Evolutionary conservation across 2,113 vertebrate species (phyloP).

Genomic region (Ctenodactylus gundi): DNA sequence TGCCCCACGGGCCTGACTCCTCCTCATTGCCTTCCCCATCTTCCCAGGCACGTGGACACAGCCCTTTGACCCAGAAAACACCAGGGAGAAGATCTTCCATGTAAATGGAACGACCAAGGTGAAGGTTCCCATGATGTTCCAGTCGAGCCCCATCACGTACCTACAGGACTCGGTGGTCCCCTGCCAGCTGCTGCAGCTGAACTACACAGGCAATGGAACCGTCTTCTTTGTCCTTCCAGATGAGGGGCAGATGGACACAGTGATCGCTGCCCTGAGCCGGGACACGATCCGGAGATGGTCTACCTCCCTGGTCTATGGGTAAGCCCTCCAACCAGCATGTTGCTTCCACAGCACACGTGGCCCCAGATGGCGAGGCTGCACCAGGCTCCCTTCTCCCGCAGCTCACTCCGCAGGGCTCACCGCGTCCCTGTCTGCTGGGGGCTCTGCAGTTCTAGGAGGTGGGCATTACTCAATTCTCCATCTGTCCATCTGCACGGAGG

Average conservation of each 20-base stretch:
- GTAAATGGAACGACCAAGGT: conserved; percentile 85
- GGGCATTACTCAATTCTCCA: not conserved
- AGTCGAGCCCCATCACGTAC: conserved; percentile 75
- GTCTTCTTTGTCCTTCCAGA: conserved; percentile 88
- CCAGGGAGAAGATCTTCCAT: conserved; percentile 84
- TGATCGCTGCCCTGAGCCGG: conserved; percentile 69
- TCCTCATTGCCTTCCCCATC: not conserved
- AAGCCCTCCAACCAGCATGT: conserved; percentile 26
- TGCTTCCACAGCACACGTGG: fast-evolving
- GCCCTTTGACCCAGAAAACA: conserved; percentile 83
- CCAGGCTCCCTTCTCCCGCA: not conserved
- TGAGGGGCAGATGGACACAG: conserved; percentile 70
- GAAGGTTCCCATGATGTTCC: conserved; percentile 91
- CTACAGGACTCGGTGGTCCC: conserved; percentile 76
- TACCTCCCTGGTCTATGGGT: conserved; percentile 67
- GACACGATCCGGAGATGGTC: conserved; percentile 76
- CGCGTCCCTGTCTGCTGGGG: not conserved
- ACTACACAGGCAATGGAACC: conserved; percentile 82
- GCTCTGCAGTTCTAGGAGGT: not conserved
- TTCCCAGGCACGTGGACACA: conserved; percentile 88
- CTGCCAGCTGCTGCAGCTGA: conserved; percentile 79
- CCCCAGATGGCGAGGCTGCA: not conserved
- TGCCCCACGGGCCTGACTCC: no score
- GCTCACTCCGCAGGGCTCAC: not conserved
- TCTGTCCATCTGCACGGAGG: not conserved